Conservation (phyloP, 2,797 vertebrate genomes). For the Myoxocephalus aenaeus region DNA sequence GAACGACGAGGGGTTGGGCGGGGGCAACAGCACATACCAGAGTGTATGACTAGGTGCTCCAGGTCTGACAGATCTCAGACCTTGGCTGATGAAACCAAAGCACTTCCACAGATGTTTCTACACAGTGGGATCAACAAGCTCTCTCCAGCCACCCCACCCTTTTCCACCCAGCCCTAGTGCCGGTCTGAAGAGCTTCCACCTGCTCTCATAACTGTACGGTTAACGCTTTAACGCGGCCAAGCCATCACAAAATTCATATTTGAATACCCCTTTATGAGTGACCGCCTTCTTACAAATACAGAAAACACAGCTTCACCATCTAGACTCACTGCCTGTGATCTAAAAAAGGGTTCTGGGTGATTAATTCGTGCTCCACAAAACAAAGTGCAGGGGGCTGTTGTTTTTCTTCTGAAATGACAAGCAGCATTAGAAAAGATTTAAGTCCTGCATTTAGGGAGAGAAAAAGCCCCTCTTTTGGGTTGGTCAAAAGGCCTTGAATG, state of each 20-base stretch:
- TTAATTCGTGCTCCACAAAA: conserved; percentile 42
- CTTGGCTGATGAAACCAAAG: conserved; percentile 83
- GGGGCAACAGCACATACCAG: conserved; percentile 82
- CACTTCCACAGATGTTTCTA: conserved; percentile 83
- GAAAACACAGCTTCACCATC: neutral
- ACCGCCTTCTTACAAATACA: conserved; percentile 6
- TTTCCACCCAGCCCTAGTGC: conserved; percentile 54
- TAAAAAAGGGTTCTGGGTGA: conserved; percentile 35
- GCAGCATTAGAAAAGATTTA: conserved; percentile 68
- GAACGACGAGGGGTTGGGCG: conserved; percentile 75
- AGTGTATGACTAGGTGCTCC: conserved; percentile 86
- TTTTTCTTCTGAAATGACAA: conserved; percentile 63
- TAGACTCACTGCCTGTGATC: conserved; percentile 6
- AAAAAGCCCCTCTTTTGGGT: conserved; percentile 6
- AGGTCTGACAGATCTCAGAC: conserved; percentile 84
- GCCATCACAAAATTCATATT: conserved; percentile 29
- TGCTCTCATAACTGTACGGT: conserved; percentile 56
- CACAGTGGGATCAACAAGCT: conserved; percentile 78
- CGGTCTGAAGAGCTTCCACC: conserved; percentile 72
- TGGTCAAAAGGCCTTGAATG: conserved; percentile 79
- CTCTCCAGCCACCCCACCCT: conserved; percentile 49
- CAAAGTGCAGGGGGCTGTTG: conserved; percentile 45
- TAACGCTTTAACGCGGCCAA: conserved; percentile 41
- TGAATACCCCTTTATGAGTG: conserved; percentile 5
- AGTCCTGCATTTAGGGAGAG: conserved; percentile 52